A percentile compares a stretch with the other conserved stretches of the same genome.
These are phyloP conservation scores for Emys orbicularis DNA, from an alignment of 2,797 vertebrate genomes.

Conservation along the genomic window DNA sequence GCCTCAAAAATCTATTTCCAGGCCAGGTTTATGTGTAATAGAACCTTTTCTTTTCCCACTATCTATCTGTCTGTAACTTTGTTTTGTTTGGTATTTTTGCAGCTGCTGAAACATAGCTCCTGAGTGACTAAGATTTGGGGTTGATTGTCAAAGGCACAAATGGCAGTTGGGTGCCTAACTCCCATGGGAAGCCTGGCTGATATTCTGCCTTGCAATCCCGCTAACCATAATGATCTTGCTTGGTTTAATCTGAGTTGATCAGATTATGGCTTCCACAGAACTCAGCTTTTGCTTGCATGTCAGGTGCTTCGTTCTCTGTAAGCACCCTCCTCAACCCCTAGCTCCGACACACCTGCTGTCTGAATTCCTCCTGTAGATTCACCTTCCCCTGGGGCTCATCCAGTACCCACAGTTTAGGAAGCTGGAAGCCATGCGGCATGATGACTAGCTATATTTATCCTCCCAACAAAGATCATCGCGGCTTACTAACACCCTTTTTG, in stretches of 20 bases:
- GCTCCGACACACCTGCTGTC: background rate
- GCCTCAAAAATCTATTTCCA: constrained; percentile 23
- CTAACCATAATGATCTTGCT: constrained; percentile 12
- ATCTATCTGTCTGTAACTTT: background rate
- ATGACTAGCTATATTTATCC: background rate
- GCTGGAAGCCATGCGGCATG: rapidly evolving
- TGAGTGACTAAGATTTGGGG: background rate
- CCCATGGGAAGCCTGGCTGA: background rate
- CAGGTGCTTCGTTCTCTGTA: rapidly evolving
- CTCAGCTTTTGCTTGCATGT: background rate
- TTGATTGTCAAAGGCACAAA: background rate
- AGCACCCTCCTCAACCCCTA: background rate
- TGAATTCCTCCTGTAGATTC: background rate
- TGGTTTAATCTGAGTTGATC: background rate
- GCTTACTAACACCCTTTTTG: background rate
- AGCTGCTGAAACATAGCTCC: background rate
- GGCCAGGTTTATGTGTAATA: background rate
- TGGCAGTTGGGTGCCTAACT: background rate
- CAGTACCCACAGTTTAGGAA: background rate
- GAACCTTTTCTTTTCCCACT: background rate
- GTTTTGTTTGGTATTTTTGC: background rate
- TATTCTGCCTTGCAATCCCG: constrained; percentile 19
- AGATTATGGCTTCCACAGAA: background rate
- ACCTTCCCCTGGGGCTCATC: background rate
- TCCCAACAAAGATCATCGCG: background rate